Percentiles rank a stretch among this genome's conserved stretches.
Evolutionary conservation across 2,888 invertebrate species (phyloP).

Genomic region (Philereme transversata): DNA sequence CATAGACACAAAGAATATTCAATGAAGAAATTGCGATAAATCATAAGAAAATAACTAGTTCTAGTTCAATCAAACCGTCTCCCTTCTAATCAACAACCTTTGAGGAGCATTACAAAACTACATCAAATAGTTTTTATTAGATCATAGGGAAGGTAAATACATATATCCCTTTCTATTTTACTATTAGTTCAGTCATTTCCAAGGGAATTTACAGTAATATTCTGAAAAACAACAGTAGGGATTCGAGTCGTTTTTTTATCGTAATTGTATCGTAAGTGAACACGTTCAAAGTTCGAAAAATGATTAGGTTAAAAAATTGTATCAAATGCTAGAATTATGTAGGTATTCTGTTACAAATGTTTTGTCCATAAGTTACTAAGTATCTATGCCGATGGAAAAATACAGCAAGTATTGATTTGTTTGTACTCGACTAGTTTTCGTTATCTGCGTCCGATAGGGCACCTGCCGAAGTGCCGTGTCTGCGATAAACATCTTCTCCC

Average conservation of each 20-base stretch:
- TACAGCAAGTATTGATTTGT: slow-evolving; percentile 71
- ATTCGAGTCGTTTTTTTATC: no score
- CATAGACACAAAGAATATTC: slow-evolving; percentile 14
- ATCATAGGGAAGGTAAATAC: slow-evolving; percentile 12
- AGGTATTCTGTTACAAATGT: no score
- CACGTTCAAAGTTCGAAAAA: no score
- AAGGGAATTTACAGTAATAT: not conserved
- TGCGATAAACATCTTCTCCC: slow-evolving; percentile 68
- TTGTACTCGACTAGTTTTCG: slow-evolving; percentile 68
- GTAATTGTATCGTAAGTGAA: no score
- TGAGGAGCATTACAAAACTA: slow-evolving; percentile 18
- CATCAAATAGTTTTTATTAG: slow-evolving; percentile 9
- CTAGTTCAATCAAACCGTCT: slow-evolving; percentile 6
- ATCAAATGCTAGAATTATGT: no score
- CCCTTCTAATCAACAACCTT: slow-evolving; percentile 18
- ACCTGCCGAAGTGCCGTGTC: slow-evolving; percentile 63
- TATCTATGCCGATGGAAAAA: slow-evolving; percentile 45
- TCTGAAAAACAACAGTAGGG: not conserved
- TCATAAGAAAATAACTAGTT: slow-evolving; percentile 24
- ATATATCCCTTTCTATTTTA: slow-evolving; percentile 4
- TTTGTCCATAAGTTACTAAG: not conserved
- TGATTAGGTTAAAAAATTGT: no score
- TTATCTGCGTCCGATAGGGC: slow-evolving; percentile 73
- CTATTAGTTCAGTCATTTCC: not conserved
- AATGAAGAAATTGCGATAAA: slow-evolving; percentile 20